phyloP scores from a whole-genome alignment of 1,140 invertebrate genomes.

The Asbolus verrucosus region DNA sequence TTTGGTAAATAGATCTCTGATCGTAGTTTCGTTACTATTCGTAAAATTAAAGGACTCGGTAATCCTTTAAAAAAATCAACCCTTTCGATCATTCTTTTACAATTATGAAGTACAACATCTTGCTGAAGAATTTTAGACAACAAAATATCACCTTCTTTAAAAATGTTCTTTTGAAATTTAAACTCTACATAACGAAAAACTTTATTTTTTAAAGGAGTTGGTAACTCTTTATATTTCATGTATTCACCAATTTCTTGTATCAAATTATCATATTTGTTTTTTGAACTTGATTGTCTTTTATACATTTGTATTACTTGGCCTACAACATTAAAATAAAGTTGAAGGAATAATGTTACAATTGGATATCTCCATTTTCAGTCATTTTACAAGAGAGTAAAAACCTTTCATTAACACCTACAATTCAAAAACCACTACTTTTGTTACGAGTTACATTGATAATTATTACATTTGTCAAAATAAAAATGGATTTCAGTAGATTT shows the following conservation, averaged over 20 bases:
- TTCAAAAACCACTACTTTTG: no score
- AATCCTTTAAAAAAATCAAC: conserved; percentile 53
- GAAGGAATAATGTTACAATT: no score
- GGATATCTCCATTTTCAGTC: no score
- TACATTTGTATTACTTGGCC: conserved; percentile 43
- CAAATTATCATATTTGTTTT: conserved; percentile 52
- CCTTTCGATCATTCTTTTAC: conserved; percentile 49
- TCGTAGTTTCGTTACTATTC: conserved; percentile 50
- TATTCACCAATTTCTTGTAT: conserved; percentile 53
- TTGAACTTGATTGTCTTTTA: background rate
- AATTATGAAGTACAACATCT: conserved; percentile 13
- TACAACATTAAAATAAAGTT: conserved; percentile 23
- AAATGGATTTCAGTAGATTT: no score
- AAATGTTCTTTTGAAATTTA: conserved; percentile 55
- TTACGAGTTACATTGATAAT: no score
- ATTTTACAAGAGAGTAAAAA: no score
- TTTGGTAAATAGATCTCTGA: conserved; percentile 55
- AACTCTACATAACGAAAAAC: conserved; percentile 54
- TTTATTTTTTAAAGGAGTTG: conserved; percentile 47
- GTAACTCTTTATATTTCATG: conserved; percentile 51
- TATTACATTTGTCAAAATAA: no score
- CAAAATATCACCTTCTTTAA: conserved; percentile 50
- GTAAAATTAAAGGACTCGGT: conserved; percentile 48
- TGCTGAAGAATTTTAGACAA: conserved; percentile 40
- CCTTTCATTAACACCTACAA: no score